Evolutionary conservation across 2,888 invertebrate species (phyloP), one percentile per base, ranked within the genome.

Genomic region (Mythimna impura): DNA sequence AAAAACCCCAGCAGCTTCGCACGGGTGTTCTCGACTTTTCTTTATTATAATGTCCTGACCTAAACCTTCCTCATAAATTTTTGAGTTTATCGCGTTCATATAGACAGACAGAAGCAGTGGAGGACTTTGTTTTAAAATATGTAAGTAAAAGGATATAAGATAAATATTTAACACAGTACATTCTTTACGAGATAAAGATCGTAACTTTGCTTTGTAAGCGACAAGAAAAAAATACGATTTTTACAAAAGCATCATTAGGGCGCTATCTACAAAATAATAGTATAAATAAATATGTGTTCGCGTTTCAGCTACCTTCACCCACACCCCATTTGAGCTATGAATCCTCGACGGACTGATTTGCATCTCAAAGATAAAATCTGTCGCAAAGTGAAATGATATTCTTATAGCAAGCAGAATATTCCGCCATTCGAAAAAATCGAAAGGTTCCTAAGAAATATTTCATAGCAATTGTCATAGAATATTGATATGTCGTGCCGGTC

Each of bases 281-380:
- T 71, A 82, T 86, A 85, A 78, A 83, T 84, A 88, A 83, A 84
- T 84, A 83, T 85, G 84, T 82, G 83, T 77, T 80, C 85, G 82
- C 85, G 81, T 87, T 78, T 62, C 62, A 70, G 72, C 82, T 82
- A 80, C 82, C 79, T 84, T 88, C 85, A 84, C 80, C 82, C 82
- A 52, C 87, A 88, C 81, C 85, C 91, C 88, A 90, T 92, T 91
- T 91, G 86, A 91, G 91, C 88, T 88, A 90, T 90, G 88, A 90
- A 91, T 91, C 88, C 89, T 86, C 88, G 87, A 89, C 87, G 88
- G 87, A 74, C 72, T 81, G 86, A 93, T 93, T 93, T 93, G 87
- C 93, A 93, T 93, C 78, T 92, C 93, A 93, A 93, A 93, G 91
- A 88, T 87, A 78, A 88, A 91, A 91, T 91, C 89, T 91, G 91